A percentile compares a stretch with the other conserved stretches of the same genome.
These are phyloP conservation scores for Cheilosia pagana DNA, from an alignment of 2,888 invertebrate species.

Conservation along the genomic window DNA sequence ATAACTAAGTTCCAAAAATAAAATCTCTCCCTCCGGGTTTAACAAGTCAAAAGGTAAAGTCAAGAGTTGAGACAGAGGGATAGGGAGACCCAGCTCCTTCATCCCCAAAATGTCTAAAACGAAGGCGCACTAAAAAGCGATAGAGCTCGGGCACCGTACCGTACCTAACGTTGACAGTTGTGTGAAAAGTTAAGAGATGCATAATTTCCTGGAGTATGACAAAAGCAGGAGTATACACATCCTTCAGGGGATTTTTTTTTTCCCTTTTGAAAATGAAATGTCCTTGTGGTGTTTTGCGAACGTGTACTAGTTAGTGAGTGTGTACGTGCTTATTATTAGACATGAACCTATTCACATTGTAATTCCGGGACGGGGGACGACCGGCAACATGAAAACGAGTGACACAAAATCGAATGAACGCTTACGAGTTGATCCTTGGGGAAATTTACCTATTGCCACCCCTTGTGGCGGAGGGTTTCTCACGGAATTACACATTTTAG, in stretches of 20 bases:
- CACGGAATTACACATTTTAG: too few relatives aligned
- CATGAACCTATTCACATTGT: slow-evolving; percentile 39
- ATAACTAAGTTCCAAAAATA: slow-evolving; percentile 55
- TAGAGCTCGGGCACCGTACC: background rate
- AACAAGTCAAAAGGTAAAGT: slow-evolving; percentile 33
- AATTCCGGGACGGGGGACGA: slow-evolving; percentile 20
- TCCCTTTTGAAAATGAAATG: too few relatives aligned
- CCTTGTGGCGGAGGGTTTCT: too few relatives aligned
- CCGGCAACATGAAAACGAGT: slow-evolving; percentile 37
- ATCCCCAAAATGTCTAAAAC: background rate
- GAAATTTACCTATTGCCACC: slow-evolving; percentile 20
- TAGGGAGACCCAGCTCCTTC: background rate
- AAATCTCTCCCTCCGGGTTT: slow-evolving; percentile 17
- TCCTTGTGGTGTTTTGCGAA: slow-evolving; percentile 18
- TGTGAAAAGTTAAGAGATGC: slow-evolving; percentile 56
- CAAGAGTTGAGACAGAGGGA: background rate
- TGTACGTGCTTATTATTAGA: slow-evolving; percentile 61
- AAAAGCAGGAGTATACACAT: slow-evolving; percentile 30
- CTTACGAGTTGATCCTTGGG: slow-evolving; percentile 46
- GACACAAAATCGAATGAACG: slow-evolving; percentile 42
- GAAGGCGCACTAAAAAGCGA: background rate
- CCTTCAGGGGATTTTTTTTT: slow-evolving; percentile 34
- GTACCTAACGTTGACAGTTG: slow-evolving; percentile 45
- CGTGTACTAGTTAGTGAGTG: slow-evolving; percentile 32
- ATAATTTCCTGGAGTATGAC: slow-evolving; percentile 57